phyloP scores from a whole-genome alignment of 2,113 vertebrate species.

The Sus scrofa region T2T-Sscrofa CM000812.6:59404001-59404500 shows the following conservation, averaged over 20 bases:
- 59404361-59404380: neutral
- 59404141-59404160: no score
- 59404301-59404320: neutral
- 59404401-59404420: neutral
- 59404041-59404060: neutral
- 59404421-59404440: neutral
- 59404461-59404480: neutral
- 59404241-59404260: neutral
- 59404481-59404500: neutral
- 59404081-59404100: neutral
- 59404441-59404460: neutral
- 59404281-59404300: neutral
- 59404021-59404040: neutral
- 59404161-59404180: neutral
- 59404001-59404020: neutral
- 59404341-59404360: no score
- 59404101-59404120: neutral
- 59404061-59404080: neutral
- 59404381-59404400: neutral
- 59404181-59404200: neutral
- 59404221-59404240: rapidly evolving
- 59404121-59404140: neutral
- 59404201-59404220: neutral
- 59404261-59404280: neutral
- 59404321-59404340: neutral